Conservation (phyloP, 2,113 vertebrate species). For the Cinclus mexicanus region DNA sequence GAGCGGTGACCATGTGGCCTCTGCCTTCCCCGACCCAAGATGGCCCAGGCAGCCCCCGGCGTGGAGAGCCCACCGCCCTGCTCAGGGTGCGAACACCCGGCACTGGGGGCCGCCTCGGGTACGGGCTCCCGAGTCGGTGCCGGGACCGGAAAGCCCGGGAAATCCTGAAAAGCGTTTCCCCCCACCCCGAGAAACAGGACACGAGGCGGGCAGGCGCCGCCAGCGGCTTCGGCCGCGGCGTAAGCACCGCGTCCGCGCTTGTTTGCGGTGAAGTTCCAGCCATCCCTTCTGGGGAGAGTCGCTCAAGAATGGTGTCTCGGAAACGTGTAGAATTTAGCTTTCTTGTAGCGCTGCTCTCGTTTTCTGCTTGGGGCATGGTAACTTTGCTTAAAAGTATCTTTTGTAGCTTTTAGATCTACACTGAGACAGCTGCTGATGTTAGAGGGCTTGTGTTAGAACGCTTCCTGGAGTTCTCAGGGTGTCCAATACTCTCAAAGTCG, state of each 20-base stretch:
- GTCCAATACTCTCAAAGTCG: background rate
- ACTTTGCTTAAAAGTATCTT: background rate
- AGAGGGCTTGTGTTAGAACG: background rate
- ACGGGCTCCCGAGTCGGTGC: background rate
- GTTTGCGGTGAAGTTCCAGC: background rate
- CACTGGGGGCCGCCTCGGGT: background rate
- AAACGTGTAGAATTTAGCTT: background rate
- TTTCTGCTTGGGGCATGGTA: background rate
- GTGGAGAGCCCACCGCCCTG: background rate
- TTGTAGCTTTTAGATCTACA: background rate
- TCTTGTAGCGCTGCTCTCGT: rapidly evolving
- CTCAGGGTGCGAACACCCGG: background rate
- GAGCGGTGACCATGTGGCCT: constrained; percentile 19
- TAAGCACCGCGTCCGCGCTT: background rate
- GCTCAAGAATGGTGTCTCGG: background rate
- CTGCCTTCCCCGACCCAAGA: background rate
- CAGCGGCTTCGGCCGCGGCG: background rate
- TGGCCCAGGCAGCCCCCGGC: background rate
- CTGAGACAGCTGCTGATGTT: background rate
- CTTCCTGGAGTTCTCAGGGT: background rate
- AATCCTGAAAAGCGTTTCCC: background rate
- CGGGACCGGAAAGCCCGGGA: background rate
- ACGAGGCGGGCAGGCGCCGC: background rate
- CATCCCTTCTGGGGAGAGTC: background rate
- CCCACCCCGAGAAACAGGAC: background rate